Base-by-base conservation (phyloP, 2,113 vertebrate species). In the Tamias sibiricus region DNA sequence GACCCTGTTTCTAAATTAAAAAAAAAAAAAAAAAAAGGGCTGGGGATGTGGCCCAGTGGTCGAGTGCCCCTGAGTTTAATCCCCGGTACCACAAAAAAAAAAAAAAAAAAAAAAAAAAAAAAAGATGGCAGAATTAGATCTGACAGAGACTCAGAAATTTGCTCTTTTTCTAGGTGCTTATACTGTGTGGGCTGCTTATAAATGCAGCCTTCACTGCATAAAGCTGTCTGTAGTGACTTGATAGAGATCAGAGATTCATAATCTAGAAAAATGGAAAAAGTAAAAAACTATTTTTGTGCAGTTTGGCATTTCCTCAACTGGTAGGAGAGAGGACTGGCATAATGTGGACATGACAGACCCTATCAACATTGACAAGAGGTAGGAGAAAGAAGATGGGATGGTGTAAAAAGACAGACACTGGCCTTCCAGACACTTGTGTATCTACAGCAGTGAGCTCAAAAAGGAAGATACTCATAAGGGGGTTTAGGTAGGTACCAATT, bases 81-180 rank as follows among this genome's bases (percentile, higher is more conserved):
- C n/a, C n/a, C n/a, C n/a, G n/a, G n/a, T n/a, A n/a, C n/a, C n/a
- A n/a, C n/a, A n/a, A n/a, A n/a, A n/a, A n/a, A n/a, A n/a, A n/a
- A n/a, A n/a, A n/a, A n/a, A n/a, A n/a, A n/a, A n/a, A n/a, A n/a
- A n/a, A n/a, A n/a, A n/a, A n/a, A n/a, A n/a, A n/a, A n/a, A n/a
- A 95, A 42, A 79, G 81, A 81, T 91, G 81, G 79, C 54, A 95
- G 71, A 74, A 94, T 89, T 85, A 85, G 94, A 75, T 94, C 76
- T 83, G 92, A 88, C 26, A 52, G 57, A 90, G 26, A 76, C n/a
- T 97, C 47, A 87, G 84, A 91, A 54, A 83, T 30, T 24, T 69
- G 85, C 85, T 87, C 52, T 57, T 96, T 37, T 89, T 95, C 54
- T 94, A 90, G 68, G 19, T 71, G 40, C 12, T 76, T 79, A 69